Conservation (phyloP, 2,797 vertebrate species). For the Euphonia xanthogaster region DNA sequence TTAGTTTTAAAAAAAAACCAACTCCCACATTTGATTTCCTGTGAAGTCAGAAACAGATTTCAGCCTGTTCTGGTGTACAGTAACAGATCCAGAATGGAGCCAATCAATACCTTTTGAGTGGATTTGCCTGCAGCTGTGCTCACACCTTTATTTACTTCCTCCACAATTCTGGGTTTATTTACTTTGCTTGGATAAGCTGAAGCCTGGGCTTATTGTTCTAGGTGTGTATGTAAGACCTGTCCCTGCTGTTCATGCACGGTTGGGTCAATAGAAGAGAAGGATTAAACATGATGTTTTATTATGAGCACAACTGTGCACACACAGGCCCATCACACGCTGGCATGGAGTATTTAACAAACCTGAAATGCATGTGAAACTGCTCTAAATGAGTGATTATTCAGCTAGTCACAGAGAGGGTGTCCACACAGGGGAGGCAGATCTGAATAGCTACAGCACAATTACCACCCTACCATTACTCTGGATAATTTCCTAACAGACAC, state of each 20-base stretch:
- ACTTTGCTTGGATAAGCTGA: background rate
- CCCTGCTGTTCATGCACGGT: background rate
- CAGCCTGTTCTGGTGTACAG: background rate
- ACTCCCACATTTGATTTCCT: background rate
- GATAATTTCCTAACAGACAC: constrained; percentile 9
- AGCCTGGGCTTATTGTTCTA: background rate
- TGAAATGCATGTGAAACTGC: background rate
- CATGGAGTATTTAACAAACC: background rate
- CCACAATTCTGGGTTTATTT: background rate
- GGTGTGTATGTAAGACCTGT: background rate
- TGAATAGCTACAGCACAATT: constrained; percentile 45
- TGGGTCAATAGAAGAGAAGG: background rate
- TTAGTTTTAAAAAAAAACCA: background rate
- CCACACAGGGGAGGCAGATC: constrained; percentile 1
- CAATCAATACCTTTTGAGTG: background rate
- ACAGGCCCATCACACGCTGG: background rate
- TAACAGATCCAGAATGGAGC: background rate
- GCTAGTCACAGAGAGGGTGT: background rate
- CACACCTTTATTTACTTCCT: constrained; percentile 24
- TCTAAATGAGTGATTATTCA: constrained; percentile 25
- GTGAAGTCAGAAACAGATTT: background rate
- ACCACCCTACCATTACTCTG: background rate
- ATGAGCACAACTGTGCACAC: background rate
- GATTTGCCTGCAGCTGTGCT: background rate
- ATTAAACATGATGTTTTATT: background rate